Conservation (phyloP, 2,797 vertebrate genomes). For the Myoxocephalus aenaeus region DNA sequence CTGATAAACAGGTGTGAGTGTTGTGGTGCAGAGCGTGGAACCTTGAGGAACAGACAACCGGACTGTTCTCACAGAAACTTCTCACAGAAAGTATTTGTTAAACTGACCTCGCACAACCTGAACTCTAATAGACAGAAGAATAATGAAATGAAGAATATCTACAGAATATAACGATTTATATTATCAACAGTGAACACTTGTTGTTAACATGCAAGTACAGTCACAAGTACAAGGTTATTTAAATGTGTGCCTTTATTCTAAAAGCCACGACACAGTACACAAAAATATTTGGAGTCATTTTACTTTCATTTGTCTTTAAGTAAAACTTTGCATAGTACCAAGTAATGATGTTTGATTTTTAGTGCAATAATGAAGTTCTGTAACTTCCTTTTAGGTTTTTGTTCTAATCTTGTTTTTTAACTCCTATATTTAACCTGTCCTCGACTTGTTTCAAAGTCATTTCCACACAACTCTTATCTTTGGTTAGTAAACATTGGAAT, state of each 20-base stretch:
- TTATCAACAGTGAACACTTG: not conserved
- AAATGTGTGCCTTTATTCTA: not conserved
- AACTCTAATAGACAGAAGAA: no score
- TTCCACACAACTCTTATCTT: not conserved
- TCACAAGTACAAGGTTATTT: not conserved
- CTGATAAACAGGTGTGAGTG: no score
- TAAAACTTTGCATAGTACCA: slow-evolving; percentile 21
- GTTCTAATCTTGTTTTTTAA: not conserved
- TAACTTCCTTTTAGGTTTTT: slow-evolving; percentile 19
- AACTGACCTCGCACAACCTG: no score
- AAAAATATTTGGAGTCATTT: not conserved
- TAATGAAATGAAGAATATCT: no score
- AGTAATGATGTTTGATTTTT: slow-evolving; percentile 43
- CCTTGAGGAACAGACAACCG: no score
- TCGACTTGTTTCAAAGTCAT: slow-evolving; percentile 23
- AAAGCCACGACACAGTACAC: not conserved
- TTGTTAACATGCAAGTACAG: no score
- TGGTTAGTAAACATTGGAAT: not conserved
- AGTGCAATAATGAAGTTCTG: slow-evolving; percentile 65
- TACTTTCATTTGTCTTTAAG: slow-evolving; percentile 6
- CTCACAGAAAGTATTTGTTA: no score
- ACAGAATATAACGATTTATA: no score
- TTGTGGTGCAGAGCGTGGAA: no score
- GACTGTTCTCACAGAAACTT: no score
- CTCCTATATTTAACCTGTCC: no score